phyloP scores from a whole-genome alignment of 1,140 invertebrate genomes.

The Argopecten irradians region DNA sequence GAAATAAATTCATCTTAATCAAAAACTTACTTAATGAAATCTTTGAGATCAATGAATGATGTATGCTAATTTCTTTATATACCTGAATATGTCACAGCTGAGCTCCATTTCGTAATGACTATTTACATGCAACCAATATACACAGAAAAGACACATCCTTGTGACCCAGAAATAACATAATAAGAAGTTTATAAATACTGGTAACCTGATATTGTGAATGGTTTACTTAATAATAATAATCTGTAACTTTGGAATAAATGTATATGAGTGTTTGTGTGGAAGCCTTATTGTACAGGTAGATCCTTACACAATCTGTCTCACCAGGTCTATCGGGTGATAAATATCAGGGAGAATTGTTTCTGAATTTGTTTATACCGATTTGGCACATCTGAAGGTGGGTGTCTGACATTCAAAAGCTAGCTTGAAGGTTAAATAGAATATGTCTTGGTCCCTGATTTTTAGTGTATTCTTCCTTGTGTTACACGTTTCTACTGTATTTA shows the following conservation, averaged over 20 bases:
- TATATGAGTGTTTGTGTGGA: background rate
- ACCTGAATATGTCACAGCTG: background rate
- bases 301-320: background rate
- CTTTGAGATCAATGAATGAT: background rate
- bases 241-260: background rate
- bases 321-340: background rate
- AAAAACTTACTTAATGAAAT: background rate
- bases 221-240: background rate
- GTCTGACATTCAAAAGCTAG: background rate
- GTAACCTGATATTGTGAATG: background rate
- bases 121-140: background rate
- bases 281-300: background rate
- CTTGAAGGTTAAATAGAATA: background rate
- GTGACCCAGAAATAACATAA: background rate
- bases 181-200: too few relatives aligned
- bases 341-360: background rate
- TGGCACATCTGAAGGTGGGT: background rate
- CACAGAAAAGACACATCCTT: background rate
- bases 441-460: background rate
- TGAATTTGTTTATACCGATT: background rate
- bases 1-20: background rate
- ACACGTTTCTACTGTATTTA: background rate
- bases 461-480: background rate
- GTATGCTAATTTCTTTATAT: background rate
- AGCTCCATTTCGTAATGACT: background rate